These are phyloP conservation scores for Oscheius sp. DNA, from an alignment of 2,888 invertebrate genomes.

Conservation along the genomic window DNA sequence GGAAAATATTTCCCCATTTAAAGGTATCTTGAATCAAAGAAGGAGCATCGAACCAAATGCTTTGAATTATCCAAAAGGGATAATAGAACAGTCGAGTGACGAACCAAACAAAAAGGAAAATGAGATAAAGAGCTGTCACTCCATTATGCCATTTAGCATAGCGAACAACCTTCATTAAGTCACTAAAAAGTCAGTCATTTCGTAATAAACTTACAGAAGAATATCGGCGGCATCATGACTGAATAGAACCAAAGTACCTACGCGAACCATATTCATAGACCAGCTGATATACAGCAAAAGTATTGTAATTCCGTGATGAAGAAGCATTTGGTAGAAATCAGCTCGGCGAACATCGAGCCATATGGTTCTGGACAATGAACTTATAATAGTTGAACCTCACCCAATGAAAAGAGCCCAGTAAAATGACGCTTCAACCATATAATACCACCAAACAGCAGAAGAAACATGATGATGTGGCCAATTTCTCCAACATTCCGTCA, in stretches of 20 bases:
- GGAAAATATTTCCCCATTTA: conserved; percentile 57
- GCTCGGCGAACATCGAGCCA: conserved; percentile 73
- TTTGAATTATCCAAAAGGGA: conserved; percentile 76
- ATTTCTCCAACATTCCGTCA: conserved; percentile 64
- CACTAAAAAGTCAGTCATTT: conserved; percentile 47
- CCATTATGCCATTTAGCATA: conserved; percentile 81
- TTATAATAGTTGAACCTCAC: conserved; percentile 37
- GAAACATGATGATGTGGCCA: conserved; percentile 75
- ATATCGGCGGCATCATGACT: conserved; percentile 74
- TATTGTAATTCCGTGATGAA: conserved; percentile 94
- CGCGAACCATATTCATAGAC: conserved; percentile 88
- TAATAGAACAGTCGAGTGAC: conserved; percentile 86
- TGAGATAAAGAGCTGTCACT: conserved; percentile 86
- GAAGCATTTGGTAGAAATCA: conserved; percentile 80
- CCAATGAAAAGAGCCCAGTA: conserved; percentile 83
- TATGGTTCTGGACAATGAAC: conserved; percentile 55
- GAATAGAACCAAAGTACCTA: conserved; percentile 84
- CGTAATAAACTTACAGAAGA: conserved; percentile 71
- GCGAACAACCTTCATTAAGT: conserved; percentile 66
- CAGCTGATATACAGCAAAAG: conserved; percentile 85
- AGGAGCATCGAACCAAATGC: conserved; percentile 71
- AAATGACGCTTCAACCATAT: conserved; percentile 91
- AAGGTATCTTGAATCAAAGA: conserved; percentile 58
- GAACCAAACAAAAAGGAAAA: conserved; percentile 88
- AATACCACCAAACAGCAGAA: conserved; percentile 89